Evolutionary conservation across 2,797 vertebrate species (phyloP).

Genomic region (Hypotaenidia philippensis): DNA sequence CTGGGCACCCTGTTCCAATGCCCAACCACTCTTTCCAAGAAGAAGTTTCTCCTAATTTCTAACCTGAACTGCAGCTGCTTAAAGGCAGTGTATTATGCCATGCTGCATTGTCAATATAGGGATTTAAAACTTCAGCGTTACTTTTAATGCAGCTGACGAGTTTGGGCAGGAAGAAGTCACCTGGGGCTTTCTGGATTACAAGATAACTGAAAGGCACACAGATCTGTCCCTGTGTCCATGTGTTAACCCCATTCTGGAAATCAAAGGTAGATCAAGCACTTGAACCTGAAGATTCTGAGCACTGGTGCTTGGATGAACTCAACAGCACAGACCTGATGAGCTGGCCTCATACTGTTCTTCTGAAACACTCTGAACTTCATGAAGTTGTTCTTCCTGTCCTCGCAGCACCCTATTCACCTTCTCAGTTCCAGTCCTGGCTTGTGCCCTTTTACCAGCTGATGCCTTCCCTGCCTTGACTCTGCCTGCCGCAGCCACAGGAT

Average conservation of each 20-base stretch:
- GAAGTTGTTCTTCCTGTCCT: not conserved
- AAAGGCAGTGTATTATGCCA: not conserved
- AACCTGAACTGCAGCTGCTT: not conserved
- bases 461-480: not conserved
- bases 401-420: not conserved
- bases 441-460: not conserved
- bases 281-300: not conserved
- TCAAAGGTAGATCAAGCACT: not conserved
- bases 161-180: not conserved
- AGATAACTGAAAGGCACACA: not conserved
- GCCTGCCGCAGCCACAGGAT: not conserved
- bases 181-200: not conserved
- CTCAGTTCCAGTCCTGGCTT: not conserved
- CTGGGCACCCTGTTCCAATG: no score
- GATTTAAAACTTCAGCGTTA: not conserved
- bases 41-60: no score
- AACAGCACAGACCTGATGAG: not conserved
- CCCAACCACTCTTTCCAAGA: no score
- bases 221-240: not conserved
- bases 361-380: not conserved
- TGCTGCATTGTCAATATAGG: not conserved
- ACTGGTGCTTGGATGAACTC: not conserved
- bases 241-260: not conserved
- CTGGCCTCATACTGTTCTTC: not conserved
- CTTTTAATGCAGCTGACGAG: not conserved